Base-by-base conservation (phyloP, 2,113 vertebrate species). In the Petrocephalus microphthalmus region DNA sequence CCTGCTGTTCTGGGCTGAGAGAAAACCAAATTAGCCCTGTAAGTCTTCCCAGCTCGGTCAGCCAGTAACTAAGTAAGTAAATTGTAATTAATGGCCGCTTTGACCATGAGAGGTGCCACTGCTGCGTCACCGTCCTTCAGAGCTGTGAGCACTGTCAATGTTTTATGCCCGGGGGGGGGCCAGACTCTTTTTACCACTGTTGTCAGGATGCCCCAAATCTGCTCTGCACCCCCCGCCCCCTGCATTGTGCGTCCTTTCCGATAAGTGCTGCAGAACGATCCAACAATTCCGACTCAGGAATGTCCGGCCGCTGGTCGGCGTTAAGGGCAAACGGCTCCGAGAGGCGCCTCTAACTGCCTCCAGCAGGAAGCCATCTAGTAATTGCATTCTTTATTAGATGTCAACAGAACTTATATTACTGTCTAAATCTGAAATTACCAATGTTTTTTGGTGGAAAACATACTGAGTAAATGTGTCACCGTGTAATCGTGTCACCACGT, bases 391-490 rank as follows among this genome's bases (percentile, higher is more conserved):
- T 89, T 84, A 67, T 45, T 86, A 47, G 60, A 37, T 85, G 87
- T 57, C 87, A 57, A 88, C 86, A 83, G 81, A 78, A 83, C 22
- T 25, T 82, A 52, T 85, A 51, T 83, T 67, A 22, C 29, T 83
- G 88, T 87, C 87, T 89, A 53, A 81, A 78, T 82, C 17, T 87
- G 71, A 86, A 87, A 83, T 86, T 13, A 57, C 84, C 81, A 51
- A 20, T 42, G 37, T 67, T 4, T 37, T 54, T 86, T 74, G 67
- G 84, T 19, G 71, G 71, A 42, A 78, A 74, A 78, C 19, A 13
- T 54, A 87, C 57, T 10, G 10, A 64, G 60, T 67, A 42, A 42
- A 42, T 42, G 42, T 85, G 84, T 53, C 52, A 53, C 52, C 15
- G 19, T n/a, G 42, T 64, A 87, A 87, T 57, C 49, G 52, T 49